These are phyloP conservation scores for Globia sparganii DNA, from an alignment of 2,888 invertebrate genomes.

Conservation along the genomic window DNA sequence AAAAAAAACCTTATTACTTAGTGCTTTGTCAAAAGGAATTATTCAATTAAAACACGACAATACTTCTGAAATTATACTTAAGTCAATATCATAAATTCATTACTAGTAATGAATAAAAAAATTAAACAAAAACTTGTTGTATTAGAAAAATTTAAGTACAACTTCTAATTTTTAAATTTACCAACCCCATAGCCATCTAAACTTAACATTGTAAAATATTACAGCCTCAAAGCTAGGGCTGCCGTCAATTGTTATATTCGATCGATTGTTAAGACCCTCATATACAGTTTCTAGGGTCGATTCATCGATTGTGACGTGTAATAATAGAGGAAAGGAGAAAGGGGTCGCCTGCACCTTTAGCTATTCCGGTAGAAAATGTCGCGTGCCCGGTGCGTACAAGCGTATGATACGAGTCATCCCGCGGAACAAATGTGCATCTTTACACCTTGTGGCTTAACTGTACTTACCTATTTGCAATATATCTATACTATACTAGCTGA, in stretches of 20 bases:
- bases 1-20: not conserved
- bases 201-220: conserved; percentile 65
- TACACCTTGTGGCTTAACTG: conserved; percentile 70
- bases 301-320: conserved; percentile 74
- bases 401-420: conserved; percentile 55
- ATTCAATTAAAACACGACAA: not conserved
- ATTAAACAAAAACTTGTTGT: not conserved
- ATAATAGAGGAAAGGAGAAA: conserved; percentile 82
- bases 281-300: conserved; percentile 75
- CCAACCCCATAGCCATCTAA: conserved; percentile 42
- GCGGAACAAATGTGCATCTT: conserved; percentile 63
- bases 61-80: not conserved
- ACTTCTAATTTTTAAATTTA: conserved; percentile 13
- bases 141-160: not conserved
- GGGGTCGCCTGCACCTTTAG: conserved; percentile 84
- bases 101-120: not conserved
- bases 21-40: not conserved
- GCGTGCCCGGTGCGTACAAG: conserved; percentile 78
- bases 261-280: conserved; percentile 78
- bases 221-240: conserved; percentile 60
- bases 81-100: not conserved
- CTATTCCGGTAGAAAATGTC: conserved; percentile 77
- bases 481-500: too few species aligned
- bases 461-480: conserved; percentile 11
- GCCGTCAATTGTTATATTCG: conserved; percentile 67